Base-by-base conservation (phyloP, 2,888 invertebrate species). In the Eubasilissa splendida region DNA sequence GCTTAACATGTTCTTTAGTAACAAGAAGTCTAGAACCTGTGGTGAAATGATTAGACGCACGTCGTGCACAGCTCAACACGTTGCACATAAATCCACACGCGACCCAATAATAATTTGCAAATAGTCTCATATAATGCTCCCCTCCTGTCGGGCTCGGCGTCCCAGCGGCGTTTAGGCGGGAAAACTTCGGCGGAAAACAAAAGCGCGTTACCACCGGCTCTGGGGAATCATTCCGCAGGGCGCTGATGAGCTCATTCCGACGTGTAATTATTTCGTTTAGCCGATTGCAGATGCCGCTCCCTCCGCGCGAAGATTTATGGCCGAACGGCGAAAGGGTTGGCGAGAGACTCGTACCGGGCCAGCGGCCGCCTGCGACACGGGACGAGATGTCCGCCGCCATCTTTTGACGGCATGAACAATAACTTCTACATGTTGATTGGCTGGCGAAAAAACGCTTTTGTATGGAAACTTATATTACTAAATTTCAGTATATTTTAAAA, bases 261-360 rank as follows among this genome's bases (percentile, higher is more conserved):
- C 84, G 81, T 82, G 84, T 84, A 84, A 84, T 84, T 84, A 84
- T 84, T 84, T 81, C 81, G 83, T 83, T 82, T 82, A 82, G 83
- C 76, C 83, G 82, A 83, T 82, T 83, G 83, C 83, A 83, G 83
- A 83, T 82, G 83, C 77, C 79, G 78, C 82, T 63, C 58, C 42
- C 76, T 63, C 73, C 73, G 73, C 79, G 60, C n/a, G 63, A 79
- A 79, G 79, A 79, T 79, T 79, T 79, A 79, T 79, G 53, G 79
- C 65, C 60, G 65, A 79, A 79, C 54, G 31, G 76, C 54, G 52
- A 79, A 79, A 79, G 79, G 79, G 79, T 79, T 79, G 71, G 31
- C 63, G 59, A 14, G 14, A 52, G 75, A 75, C 14, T 22, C 31
- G 22, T 52, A 56, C 66, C 50, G 65, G 63, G 65, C 59, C 33